A percentile compares a stretch with the other conserved stretches of the same genome.
Evolutionary conservation across 1,140 invertebrate species (phyloP).

Genomic region (Drosophila saltans): DNA sequence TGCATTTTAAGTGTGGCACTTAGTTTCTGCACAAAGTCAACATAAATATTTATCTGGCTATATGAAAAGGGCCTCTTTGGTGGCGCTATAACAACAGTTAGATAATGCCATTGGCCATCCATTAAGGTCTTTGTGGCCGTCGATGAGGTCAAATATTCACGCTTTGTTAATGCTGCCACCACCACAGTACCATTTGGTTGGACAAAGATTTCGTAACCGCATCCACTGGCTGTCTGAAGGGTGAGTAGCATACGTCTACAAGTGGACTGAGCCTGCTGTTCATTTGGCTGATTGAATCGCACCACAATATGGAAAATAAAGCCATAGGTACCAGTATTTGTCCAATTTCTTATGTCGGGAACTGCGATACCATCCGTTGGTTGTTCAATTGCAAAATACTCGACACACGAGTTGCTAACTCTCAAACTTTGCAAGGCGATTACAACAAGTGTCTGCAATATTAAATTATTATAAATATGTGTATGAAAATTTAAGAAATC

Average conservation of each 20-base stretch:
- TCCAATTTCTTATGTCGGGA: conserved; percentile 85
- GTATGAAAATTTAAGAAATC: not conserved
- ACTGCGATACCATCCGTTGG: conserved; percentile 85
- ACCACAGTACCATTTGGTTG: conserved; percentile 85
- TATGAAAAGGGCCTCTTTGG: conserved; percentile 86
- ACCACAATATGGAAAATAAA: conserved; percentile 87
- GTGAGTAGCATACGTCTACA: conserved; percentile 82
- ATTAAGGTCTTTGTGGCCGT: conserved; percentile 84
- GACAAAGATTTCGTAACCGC: conserved; percentile 87
- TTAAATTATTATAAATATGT: not conserved
- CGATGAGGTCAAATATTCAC: conserved; percentile 85
- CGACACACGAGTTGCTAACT: conserved; percentile 68
- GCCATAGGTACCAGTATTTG: conserved; percentile 85
- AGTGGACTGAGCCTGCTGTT: conserved; percentile 30
- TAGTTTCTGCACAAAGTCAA: conserved; percentile 86
- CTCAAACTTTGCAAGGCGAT: conserved; percentile 73
- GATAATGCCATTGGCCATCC: conserved; percentile 86
- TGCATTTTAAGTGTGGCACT: conserved; percentile 86
- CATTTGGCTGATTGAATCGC: conserved; percentile 83
- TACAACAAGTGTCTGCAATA: conserved; percentile 61
- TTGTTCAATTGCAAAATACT: conserved; percentile 84
- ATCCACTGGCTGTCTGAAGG: conserved; percentile 84
- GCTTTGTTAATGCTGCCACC: conserved; percentile 85
- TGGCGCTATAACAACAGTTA: conserved; percentile 85
- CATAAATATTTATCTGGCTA: conserved; percentile 86